Base-by-base conservation (phyloP, 37 sponge, comb jelly and placozoan genomes). In the Axinella damicornis region DNA sequence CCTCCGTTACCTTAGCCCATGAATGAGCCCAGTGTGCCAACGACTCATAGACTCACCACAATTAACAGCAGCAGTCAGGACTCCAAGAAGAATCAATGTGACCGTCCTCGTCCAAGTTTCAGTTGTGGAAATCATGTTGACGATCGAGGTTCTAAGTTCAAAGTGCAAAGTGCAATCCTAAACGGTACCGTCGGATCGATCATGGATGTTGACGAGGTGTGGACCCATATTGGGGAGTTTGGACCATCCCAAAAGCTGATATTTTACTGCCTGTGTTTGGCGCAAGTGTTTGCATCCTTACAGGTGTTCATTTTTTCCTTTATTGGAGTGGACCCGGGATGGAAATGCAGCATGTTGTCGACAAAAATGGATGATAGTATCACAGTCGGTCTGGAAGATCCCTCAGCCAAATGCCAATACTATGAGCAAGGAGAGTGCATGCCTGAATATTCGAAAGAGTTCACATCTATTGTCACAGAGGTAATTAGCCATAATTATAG, bases 121-220 rank as follows among this genome's bases (percentile, higher is more conserved):
- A n/a, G n/a, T n/a, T n/a, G n/a, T n/a, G n/a, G n/a, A n/a, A n/a
- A n/a, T n/a, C n/a, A n/a, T n/a, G n/a, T n/a, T n/a, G n/a, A n/a
- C n/a, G n/a, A n/a, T n/a, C n/a, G n/a, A n/a, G n/a, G n/a, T n/a
- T n/a, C n/a, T n/a, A n/a, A n/a, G n/a, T n/a, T n/a, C n/a, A n/a
- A n/a, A n/a, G n/a, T n/a, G n/a, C n/a, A n/a, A n/a, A n/a, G n/a
- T n/a, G n/a, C n/a, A n/a, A n/a, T n/a, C n/a, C n/a, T n/a, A n/a
- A n/a, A n/a, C n/a, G n/a, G n/a, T n/a, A n/a, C n/a, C n/a, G n/a
- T n/a, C n/a, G n/a, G n/a, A n/a, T n/a, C n/a, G n/a, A n/a, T n/a
- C n/a, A 77, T 82, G 83, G 72, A 82, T 31, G 32, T 82, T 2
- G 83, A 82, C 37, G 83, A 31, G 34, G 71, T 40, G 58, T 70